A percentile compares a stretch with the other conserved stretches of the same genome.
These are phyloP conservation scores for Galaxias olidus DNA, from an alignment of 2,797 vertebrate species.

Conservation along the genomic window DNA sequence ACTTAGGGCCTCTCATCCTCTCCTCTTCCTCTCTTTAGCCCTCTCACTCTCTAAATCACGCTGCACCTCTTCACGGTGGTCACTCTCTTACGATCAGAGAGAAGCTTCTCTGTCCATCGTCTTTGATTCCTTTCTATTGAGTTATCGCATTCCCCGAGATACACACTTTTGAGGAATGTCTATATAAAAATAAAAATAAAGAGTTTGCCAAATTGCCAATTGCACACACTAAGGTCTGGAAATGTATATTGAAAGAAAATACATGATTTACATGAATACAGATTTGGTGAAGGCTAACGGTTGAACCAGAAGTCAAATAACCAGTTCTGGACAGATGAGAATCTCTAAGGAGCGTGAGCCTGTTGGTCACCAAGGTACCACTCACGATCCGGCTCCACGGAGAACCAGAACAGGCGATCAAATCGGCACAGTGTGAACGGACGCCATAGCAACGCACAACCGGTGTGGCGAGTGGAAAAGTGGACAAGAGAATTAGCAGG, in stretches of 20 bases:
- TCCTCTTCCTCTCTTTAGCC: background rate
- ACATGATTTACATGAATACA: too few species aligned
- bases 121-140: too few species aligned
- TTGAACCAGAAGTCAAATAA: too few species aligned
- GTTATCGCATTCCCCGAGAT: too few species aligned
- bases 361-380: too few species aligned
- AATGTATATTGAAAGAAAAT: background rate
- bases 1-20: background rate
- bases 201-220: background rate
- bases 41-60: conserved; percentile 1
- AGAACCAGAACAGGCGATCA: background rate
- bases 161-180: too few species aligned
- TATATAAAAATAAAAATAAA: too few species aligned
- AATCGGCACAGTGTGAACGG: background rate
- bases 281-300: too few species aligned
- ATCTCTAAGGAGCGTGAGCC: too few species aligned
- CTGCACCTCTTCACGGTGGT: background rate
- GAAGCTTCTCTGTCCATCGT: too few species aligned
- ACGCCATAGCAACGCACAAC: background rate
- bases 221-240: background rate
- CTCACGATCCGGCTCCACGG: too few species aligned
- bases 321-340: too few species aligned
- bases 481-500: background rate
- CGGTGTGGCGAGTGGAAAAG: background rate
- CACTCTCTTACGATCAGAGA: background rate